phyloP scores from a whole-genome alignment of 2,797 vertebrate genomes.

The Gymnoscopelus microlampas region DNA sequence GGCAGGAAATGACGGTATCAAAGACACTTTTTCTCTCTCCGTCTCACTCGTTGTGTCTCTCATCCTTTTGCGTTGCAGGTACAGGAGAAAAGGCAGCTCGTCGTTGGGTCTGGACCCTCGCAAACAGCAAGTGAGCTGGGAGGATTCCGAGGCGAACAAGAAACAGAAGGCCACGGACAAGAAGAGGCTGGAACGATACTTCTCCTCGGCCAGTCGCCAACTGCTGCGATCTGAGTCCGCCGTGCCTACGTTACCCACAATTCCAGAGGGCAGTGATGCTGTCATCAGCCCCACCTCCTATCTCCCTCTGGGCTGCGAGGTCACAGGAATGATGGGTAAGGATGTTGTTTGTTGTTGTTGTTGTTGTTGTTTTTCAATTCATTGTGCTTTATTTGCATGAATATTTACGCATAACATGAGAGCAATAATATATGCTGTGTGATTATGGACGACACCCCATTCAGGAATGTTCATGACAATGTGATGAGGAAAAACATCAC shows the following conservation, averaged over 20 bases:
- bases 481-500: too few relatives aligned
- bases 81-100: constrained; percentile 88
- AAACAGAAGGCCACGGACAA: constrained; percentile 76
- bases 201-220: constrained; percentile 77
- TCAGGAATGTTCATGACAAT: too few relatives aligned
- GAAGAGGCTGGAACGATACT: constrained; percentile 86
- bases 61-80: constrained; percentile 76
- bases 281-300: constrained; percentile 55
- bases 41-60: constrained; percentile 4
- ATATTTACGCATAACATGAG: too few relatives aligned
- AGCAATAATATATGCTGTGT: too few relatives aligned
- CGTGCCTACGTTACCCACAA: constrained; percentile 43
- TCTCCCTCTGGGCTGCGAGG: constrained; percentile 79
- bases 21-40: background rate
- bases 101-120: constrained; percentile 87
- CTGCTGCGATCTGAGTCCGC: constrained; percentile 74
- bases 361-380: too few relatives aligned
- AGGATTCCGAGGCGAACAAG: constrained; percentile 73
- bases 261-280: constrained; percentile 17
- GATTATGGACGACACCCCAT: too few relatives aligned
- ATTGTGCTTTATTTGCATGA: too few relatives aligned
- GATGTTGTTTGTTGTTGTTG: too few relatives aligned
- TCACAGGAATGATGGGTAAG: constrained; percentile 47
- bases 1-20: too few relatives aligned
- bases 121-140: constrained; percentile 86